A percentile compares a stretch with the other conserved stretches of the same genome.
Evolutionary conservation across 2,797 vertebrate species (phyloP).

Genomic region (Melanotaenia trifasciata): DNA sequence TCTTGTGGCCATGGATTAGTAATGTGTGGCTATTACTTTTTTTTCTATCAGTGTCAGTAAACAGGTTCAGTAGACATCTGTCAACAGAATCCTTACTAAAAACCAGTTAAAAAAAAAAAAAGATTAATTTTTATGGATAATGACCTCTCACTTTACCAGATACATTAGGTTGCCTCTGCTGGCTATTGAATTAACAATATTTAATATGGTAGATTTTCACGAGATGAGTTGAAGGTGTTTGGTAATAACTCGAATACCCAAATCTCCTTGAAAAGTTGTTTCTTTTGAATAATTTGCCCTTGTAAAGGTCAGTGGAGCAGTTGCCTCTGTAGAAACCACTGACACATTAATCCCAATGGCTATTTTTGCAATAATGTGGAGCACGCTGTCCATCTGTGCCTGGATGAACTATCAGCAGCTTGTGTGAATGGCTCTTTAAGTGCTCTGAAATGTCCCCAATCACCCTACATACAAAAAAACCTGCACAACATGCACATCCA

Average conservation of each 20-base stretch:
- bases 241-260: constrained; percentile 42
- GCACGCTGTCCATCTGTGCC: constrained; percentile 18
- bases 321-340: constrained; percentile 31
- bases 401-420: constrained; percentile 28
- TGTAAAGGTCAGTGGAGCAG: constrained; percentile 48
- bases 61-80: not conserved
- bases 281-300: constrained; percentile 66
- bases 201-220: constrained; percentile 65
- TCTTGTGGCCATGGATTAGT: not conserved
- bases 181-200: constrained; percentile 48
- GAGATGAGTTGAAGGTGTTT: constrained; percentile 62
- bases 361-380: constrained; percentile 37
- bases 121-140: constrained; percentile 47
- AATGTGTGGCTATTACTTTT: not conserved
- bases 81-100: constrained; percentile 16
- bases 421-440: constrained; percentile 41
- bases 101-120: constrained; percentile 5
- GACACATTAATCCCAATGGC: constrained; percentile 50
- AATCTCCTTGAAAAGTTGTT: constrained; percentile 71
- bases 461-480: constrained; percentile 20
- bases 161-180: constrained; percentile 44
- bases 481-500: constrained; percentile 32
- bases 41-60: too few species aligned
- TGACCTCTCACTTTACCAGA: constrained; percentile 34
- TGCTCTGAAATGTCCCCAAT: constrained; percentile 44